Base-by-base conservation (phyloP, 1,140 invertebrate genomes). In the Pseudomyrmex gracilis region DNA sequence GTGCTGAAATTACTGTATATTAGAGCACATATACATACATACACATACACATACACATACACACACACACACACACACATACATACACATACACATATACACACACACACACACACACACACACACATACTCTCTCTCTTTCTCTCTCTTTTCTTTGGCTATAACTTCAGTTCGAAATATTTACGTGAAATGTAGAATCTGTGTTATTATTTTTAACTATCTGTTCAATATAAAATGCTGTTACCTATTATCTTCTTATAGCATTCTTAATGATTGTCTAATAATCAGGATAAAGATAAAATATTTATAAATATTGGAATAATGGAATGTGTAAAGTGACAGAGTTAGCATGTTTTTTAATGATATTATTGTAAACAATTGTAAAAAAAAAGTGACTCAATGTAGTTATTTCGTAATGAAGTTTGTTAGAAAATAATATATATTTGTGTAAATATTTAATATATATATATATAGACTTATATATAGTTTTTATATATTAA, bases 351-450 rank as follows among this genome's bases (percentile, higher is more conserved):
- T 88, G 87, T 90, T 89, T 89, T 91, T 85, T 89, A 91, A 88
- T 86, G 73, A 89, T 86, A 86, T 89, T 91, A 89, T 89, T 92
- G 90, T 91, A 92, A 92, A 92, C 77, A 92, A 89, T 91, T 92
- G 89, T 92, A 84, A 80, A 89, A 89, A 89, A 89, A 64, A 89
- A n/a, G n/a, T 91, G 87, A 91, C 84, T 88, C 84, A 88, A 76
- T 74, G 80, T 91, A 91, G 83, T 92, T 90, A 87, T 90, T 91
- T 92, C 88, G 88, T 91, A 89, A 87, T 74, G 73, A 92, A 90
- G 83, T 93, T 93, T 93, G 87, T 91, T 92, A 92, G 78, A 71
- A 88, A 92, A 87, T 92, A 93, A 92, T 87, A 86, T 34, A 34
- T 66, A 64, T 73, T 87, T 84, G 87, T 83, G 84, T 91, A 91